phyloP scores from a whole-genome alignment of 2,888 invertebrate species.

The Drosophila flavopinicola region DNA sequence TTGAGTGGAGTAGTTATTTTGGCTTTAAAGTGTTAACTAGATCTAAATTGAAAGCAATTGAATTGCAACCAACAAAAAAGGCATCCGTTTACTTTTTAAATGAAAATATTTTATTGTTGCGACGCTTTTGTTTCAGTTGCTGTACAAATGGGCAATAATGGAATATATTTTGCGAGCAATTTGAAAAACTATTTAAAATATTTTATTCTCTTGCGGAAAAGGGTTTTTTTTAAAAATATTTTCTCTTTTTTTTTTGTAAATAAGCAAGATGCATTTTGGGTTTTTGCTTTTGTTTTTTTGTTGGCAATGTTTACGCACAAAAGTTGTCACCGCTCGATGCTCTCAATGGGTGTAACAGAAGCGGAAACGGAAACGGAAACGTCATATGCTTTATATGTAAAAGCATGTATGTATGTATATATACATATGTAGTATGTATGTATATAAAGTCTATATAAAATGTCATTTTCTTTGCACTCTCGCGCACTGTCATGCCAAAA shows the following conservation, averaged over 20 bases:
- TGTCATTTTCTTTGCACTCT: constrained; percentile 61
- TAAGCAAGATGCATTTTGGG: constrained; percentile 14
- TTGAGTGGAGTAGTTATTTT: constrained; percentile 8
- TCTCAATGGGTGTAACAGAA: constrained; percentile 66
- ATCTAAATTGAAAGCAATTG: constrained; percentile 9
- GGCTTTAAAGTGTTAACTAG: constrained; percentile 6
- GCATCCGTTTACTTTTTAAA: background rate
- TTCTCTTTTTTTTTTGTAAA: constrained; percentile 1
- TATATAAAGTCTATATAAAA: constrained; percentile 44
- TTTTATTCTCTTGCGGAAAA: constrained; percentile 2
- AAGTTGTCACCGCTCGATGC: constrained; percentile 51
- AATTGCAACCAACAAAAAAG: background rate
- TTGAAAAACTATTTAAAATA: constrained; percentile 3
- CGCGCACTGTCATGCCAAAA: constrained; percentile 58
- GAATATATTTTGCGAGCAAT: constrained; percentile 9
- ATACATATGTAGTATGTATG: constrained; percentile 16
- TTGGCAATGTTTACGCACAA: constrained; percentile 47
- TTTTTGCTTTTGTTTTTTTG: constrained; percentile 5
- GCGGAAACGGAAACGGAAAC: constrained; percentile 75
- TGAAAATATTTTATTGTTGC: constrained; percentile 3
- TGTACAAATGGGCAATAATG: background rate
- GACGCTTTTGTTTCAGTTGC: background rate
- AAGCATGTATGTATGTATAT: constrained; percentile 4
- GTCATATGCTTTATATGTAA: constrained; percentile 60
- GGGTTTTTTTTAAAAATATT: too few species aligned